Conservation (phyloP, 1,140 invertebrate genomes). For the Cherax destructor region DNA sequence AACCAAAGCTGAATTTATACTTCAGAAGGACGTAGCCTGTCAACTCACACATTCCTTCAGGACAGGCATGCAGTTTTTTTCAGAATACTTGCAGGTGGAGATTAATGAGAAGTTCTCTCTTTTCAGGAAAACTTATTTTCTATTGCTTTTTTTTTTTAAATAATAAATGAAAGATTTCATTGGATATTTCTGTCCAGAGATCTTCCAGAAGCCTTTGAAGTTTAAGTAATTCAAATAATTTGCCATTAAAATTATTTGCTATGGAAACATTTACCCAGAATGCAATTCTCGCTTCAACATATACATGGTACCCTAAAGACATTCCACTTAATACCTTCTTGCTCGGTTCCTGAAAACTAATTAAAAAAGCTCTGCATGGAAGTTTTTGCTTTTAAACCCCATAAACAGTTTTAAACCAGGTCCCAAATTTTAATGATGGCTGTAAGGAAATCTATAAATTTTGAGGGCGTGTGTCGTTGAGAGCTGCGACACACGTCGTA, state of each 20-base stretch:
- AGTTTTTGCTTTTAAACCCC: background rate
- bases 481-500: constrained; percentile 19
- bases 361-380: background rate
- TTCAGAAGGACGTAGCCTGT: no score
- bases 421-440: background rate
- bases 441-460: constrained; percentile 12
- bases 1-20: background rate
- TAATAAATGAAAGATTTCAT: no score
- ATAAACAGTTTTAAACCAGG: background rate
- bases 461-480: background rate
- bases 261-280: background rate
- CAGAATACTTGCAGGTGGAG: no score
- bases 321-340: background rate
- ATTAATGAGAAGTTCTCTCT: no score
- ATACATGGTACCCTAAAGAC: background rate
- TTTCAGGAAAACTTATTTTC: no score
- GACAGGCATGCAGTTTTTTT: no score
- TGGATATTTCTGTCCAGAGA: no score
- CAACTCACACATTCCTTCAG: no score
- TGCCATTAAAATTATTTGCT: background rate
- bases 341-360: background rate
- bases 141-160: no score
- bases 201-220: no score
- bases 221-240: no score
- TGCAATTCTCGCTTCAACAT: background rate